A percentile compares a stretch with the other conserved stretches of the same genome.
Conservation (phyloP, 2,888 invertebrate genomes). For the Omphaloscelis lunosa region DNA sequence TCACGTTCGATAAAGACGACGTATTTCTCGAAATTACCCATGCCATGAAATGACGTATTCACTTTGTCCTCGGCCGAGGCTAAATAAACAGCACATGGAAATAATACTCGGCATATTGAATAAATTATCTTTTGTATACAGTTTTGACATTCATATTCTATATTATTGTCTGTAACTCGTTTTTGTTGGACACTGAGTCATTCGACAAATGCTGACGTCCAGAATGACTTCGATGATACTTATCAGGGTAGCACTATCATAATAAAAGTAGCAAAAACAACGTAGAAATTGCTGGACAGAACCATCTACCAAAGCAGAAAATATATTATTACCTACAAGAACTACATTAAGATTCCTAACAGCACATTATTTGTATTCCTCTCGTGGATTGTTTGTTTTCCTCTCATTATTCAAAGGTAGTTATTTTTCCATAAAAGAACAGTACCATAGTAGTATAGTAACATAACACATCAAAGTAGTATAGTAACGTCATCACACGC, state of each 20-base stretch:
- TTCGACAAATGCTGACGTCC: constrained; percentile 23
- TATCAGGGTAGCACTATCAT: constrained; percentile 23
- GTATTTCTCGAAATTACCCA: constrained; percentile 36
- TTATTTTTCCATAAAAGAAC: constrained; percentile 44
- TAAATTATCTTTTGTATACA: constrained; percentile 43
- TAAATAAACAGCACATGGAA: constrained; percentile 50
- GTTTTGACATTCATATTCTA: constrained; percentile 18
- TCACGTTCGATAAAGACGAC: constrained; percentile 26
- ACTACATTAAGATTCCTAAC: constrained; percentile 24
- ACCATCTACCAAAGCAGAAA: not conserved
- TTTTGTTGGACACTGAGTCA: constrained; percentile 26
- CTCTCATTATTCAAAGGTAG: constrained; percentile 2
- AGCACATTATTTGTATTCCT: constrained; percentile 34
- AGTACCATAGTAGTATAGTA: not conserved
- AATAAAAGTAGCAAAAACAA: constrained; percentile 11
- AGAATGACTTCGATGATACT: constrained; percentile 25
- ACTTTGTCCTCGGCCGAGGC: constrained; percentile 54
- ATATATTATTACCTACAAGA: constrained; percentile 4
- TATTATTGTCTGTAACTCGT: constrained; percentile 11
- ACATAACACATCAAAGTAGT: too few species aligned
- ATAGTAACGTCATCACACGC: constrained; percentile 5
- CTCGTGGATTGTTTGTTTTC: constrained; percentile 29
- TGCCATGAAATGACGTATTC: constrained; percentile 39
- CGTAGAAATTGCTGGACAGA: not conserved
- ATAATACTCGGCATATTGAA: constrained; percentile 37